phyloP scores from a whole-genome alignment of 2,888 invertebrate species.

The Luperina testacea region DNA sequence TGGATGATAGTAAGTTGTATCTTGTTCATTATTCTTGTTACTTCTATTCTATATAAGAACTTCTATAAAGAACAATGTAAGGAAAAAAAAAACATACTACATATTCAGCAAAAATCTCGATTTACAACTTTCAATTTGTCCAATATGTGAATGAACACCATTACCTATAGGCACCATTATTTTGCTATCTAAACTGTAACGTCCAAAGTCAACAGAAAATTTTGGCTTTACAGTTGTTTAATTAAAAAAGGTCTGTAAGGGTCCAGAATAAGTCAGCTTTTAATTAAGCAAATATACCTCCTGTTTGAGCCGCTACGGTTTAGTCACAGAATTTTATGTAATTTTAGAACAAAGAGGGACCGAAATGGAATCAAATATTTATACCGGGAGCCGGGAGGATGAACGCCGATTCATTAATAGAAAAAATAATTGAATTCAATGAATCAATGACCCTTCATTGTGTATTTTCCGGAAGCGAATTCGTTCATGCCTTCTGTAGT shows the following conservation, averaged over 20 bases:
- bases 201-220: conserved; percentile 6
- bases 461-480: neutral
- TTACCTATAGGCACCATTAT: neutral
- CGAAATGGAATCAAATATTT: conserved; percentile 35
- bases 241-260: conserved; percentile 42
- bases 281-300: conserved; percentile 36
- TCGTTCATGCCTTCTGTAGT: neutral
- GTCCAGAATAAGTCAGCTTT: conserved; percentile 30
- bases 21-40: too few species aligned
- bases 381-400: neutral
- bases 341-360: neutral
- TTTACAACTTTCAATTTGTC: neutral
- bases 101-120: neutral
- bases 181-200: neutral
- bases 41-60: too few species aligned
- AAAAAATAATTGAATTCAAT: neutral
- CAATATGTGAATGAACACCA: neutral
- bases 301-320: conserved; percentile 7
- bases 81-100: neutral
- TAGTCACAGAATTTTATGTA: conserved; percentile 10
- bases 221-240: conserved; percentile 13
- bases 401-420: neutral
- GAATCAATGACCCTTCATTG: neutral
- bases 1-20: conserved; percentile 20
- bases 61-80: too few species aligned